Conservation (phyloP, 2,888 invertebrate species). For the Mylabris sibirica region DNA sequence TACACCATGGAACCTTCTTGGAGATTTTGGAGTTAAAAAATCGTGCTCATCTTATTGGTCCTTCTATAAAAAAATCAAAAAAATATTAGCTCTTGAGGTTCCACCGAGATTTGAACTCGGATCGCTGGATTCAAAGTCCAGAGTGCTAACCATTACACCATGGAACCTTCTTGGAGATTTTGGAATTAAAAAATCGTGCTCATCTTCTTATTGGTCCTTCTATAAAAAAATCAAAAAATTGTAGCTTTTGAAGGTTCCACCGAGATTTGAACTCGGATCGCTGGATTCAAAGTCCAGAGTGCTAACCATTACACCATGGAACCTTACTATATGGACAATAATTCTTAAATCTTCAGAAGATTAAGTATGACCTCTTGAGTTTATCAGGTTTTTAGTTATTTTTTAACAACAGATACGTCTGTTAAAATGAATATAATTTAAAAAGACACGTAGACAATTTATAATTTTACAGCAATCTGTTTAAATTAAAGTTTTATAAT, state of each 20-base stretch:
- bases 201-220: neutral
- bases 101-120: conserved; percentile 84
- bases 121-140: conserved; percentile 84
- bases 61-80: too few relatives aligned
- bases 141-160: conserved; percentile 77
- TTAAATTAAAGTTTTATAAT: too few relatives aligned
- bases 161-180: conserved; percentile 43
- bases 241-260: conserved; percentile 68
- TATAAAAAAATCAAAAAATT: neutral
- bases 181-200: neutral
- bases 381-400: too few relatives aligned
- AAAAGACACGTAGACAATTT: too few relatives aligned
- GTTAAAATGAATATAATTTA: too few relatives aligned
- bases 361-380: too few relatives aligned
- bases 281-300: conserved; percentile 84
- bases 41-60: too few relatives aligned
- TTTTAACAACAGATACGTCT: too few relatives aligned
- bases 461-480: too few relatives aligned
- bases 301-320: conserved; percentile 72
- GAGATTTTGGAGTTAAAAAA: too few relatives aligned
- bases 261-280: conserved; percentile 84
- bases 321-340: conserved; percentile 33
- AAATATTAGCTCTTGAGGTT: conserved; percentile 65
- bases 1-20: neutral
- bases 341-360: too few relatives aligned